Percentiles rank a stretch among this genome's conserved stretches.
Evolutionary conservation across 2,113 vertebrate species (phyloP).

Genomic region (Burhinus bistriatus): DNA sequence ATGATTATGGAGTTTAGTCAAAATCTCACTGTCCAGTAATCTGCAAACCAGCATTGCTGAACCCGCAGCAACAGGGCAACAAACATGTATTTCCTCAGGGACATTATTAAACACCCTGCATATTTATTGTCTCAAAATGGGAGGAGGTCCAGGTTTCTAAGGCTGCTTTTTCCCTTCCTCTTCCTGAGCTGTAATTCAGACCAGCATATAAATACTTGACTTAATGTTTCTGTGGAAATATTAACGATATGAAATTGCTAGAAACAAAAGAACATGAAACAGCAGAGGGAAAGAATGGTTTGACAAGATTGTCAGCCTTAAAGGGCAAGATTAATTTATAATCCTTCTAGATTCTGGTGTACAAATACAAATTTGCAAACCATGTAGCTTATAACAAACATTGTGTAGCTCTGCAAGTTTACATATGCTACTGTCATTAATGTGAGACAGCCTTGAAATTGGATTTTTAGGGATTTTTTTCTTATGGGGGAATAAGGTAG

Average conservation of each 20-base stretch:
- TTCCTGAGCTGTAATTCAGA: conserved; percentile 54
- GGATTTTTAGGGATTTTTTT: conserved; percentile 2
- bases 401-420: not conserved
- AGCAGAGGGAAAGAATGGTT: conserved; percentile 2
- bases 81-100: conserved; percentile 44
- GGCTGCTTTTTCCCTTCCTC: conserved; percentile 22
- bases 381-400: not conserved
- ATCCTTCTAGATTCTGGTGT: conserved; percentile 30
- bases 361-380: conserved; percentile 30
- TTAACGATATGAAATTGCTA: not conserved
- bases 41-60: not conserved
- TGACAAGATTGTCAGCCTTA: conserved; percentile 25
- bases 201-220: conserved; percentile 56
- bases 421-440: not conserved
- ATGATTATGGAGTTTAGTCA: not conserved
- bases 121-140: conserved; percentile 21
- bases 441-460: not conserved
- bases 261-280: conserved; percentile 11
- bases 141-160: conserved; percentile 45
- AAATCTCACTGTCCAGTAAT: conserved; percentile 12
- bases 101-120: conserved; percentile 31
- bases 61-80: conserved; percentile 20
- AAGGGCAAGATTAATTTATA: conserved; percentile 62
- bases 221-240: conserved; percentile 45
- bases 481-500: not conserved